Conservation (phyloP, 1,140 invertebrate species). For the Bactericera cockerelli region DNA sequence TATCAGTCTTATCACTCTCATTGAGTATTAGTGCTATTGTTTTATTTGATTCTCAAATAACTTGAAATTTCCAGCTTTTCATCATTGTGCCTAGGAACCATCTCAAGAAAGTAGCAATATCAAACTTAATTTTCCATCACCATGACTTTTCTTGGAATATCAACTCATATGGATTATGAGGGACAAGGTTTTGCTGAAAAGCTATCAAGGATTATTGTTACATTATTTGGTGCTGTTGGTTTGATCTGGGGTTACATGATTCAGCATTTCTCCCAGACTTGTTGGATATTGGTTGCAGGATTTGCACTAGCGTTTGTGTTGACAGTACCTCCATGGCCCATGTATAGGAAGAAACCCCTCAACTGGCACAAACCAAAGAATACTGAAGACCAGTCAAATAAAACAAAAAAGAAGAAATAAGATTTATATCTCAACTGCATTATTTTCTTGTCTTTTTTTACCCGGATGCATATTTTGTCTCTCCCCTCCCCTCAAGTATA, state of each 20-base stretch:
- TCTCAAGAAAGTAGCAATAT: no score
- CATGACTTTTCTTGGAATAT: neutral
- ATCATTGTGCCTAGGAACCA: no score
- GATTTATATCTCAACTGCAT: neutral
- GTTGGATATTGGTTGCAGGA: conserved; percentile 81
- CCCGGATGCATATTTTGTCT: no score
- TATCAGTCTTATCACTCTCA: no score
- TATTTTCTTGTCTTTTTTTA: no score
- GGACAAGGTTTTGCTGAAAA: conserved; percentile 79
- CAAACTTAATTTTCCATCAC: no score
- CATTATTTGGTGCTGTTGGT: conserved; percentile 74
- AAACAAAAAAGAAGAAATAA: conserved; percentile 4
- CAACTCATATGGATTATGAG: conserved; percentile 50
- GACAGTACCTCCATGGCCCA: conserved; percentile 83
- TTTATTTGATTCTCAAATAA: no score
- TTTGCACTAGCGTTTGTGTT: conserved; percentile 72
- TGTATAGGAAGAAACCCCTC: conserved; percentile 71
- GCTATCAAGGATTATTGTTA: conserved; percentile 73
- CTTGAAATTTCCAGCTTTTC: no score
- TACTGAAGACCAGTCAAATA: conserved; percentile 13
- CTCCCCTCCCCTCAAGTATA: no score
- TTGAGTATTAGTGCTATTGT: no score
- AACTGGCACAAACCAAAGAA: conserved; percentile 73
- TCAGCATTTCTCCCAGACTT: conserved; percentile 88
- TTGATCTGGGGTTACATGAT: conserved; percentile 84